Base-by-base conservation (phyloP, 2,888 invertebrate genomes). In the Acleris literana region DNA sequence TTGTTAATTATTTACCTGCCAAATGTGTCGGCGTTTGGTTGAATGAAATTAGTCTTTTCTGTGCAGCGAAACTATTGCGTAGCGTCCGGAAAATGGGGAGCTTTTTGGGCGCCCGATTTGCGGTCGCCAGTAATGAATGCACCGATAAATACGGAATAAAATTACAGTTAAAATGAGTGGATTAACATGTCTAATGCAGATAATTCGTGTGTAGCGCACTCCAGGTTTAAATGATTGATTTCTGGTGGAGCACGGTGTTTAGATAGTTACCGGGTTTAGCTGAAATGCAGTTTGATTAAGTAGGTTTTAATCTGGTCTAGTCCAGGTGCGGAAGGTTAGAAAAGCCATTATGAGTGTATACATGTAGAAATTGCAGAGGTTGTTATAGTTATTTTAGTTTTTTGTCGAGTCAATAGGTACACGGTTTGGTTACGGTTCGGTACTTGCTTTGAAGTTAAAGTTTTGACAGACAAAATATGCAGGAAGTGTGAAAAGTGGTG, bases 141-240 rank as follows among this genome's bases (percentile, higher is more conserved):
- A 84, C 88, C 92, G 92, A 92, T 92, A 92, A 92, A 92, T 92
- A 92, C 91, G 87, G 92, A 92, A 92, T 92, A 92, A 92, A 92
- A 92, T 92, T 92, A 92, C 90, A 88, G 91, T 91, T 91, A 91
- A 92, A 92, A 92, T 92, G 92, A 91, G 90, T 90, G 90, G 91
- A 92, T 92, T 92, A 92, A 92, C 92, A 91, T 92, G 91, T 92
- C 92, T 92, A 92, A 92, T 92, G 90, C 92, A 91, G 89, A 90
- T 90, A 90, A 88, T 91, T 89, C 89, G 85, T 82, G 86, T 87
- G 87, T 85, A 86, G 85, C 77, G 80, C 79, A 81, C 82, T 82
- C 85, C 85, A 83, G 79, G 84, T 83, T 83, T 84, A 86, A 87
- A 90, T 88, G 88, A 90, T 87, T 87, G 89, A 89, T 88, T 90